Evolutionary conservation across 2,113 vertebrate species (phyloP).

Genomic region (Plotosus lineatus): DNA sequence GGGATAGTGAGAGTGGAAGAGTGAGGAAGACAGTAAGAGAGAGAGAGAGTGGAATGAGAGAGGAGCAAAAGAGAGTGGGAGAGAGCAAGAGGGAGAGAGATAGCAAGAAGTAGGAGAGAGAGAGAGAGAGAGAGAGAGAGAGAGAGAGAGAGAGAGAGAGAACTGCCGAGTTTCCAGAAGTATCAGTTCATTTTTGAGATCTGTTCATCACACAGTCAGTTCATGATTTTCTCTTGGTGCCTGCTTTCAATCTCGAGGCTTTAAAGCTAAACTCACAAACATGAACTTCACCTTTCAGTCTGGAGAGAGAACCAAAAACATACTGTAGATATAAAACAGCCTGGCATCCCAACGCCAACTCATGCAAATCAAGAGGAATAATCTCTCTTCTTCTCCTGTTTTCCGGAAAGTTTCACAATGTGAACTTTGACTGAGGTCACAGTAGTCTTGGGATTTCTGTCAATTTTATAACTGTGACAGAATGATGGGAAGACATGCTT

Average conservation of each 20-base stretch:
- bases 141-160: not conserved
- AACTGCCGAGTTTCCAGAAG: not conserved
- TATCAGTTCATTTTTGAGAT: not conserved
- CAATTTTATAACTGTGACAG: not conserved
- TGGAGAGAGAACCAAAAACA: slow-evolving; percentile 10
- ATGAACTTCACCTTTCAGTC: no score
- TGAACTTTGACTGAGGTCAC: not conserved
- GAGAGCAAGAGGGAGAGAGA: no score
- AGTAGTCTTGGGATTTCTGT: not conserved
- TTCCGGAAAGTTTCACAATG: not conserved
- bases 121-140: no score
- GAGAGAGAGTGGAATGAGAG: no score
- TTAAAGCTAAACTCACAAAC: not conserved
- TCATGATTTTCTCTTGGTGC: not conserved
- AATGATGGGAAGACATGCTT: not conserved
- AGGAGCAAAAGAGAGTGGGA: no score
- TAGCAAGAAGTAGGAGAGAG: no score
- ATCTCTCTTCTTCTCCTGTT: not conserved
- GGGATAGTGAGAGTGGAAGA: no score
- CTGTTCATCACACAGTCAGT: not conserved
- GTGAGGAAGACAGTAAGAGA: no score
- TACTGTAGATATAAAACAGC: not conserved
- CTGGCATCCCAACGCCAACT: not conserved
- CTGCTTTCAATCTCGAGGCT: not conserved
- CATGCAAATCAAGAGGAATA: not conserved